phyloP scores from a whole-genome alignment of 2,888 invertebrate genomes.

The Incurvaria masculella region DNA sequence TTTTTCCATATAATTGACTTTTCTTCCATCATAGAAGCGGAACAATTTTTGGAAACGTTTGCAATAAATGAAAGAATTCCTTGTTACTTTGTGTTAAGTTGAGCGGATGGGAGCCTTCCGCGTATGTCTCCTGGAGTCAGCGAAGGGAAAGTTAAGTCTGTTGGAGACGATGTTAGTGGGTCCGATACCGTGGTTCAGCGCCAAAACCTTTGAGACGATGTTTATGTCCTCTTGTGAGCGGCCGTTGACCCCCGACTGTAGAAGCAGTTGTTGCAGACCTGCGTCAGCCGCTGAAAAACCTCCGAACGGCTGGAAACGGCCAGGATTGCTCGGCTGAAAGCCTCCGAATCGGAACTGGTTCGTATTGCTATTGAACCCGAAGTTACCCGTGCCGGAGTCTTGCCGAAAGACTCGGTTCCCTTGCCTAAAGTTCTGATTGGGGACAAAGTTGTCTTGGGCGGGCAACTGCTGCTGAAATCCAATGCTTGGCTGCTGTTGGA shows the following conservation, averaged over 20 bases:
- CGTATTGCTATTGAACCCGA: constrained; percentile 51
- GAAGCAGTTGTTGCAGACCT: constrained; percentile 63
- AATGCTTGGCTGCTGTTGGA: constrained; percentile 30
- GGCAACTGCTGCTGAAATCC: constrained; percentile 31
- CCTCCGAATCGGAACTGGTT: constrained; percentile 37
- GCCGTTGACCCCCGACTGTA: constrained; percentile 63
- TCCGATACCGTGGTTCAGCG: constrained; percentile 71
- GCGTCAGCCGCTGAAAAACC: constrained; percentile 34
- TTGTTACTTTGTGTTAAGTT: not conserved
- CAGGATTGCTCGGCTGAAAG: constrained; percentile 23
- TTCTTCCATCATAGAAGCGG: no score
- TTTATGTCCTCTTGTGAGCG: constrained; percentile 70
- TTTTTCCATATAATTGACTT: no score
- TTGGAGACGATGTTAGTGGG: constrained; percentile 39
- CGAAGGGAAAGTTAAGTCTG: constrained; percentile 31
- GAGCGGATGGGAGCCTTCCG: constrained; percentile 1
- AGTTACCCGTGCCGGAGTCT: constrained; percentile 60
- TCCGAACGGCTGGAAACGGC: constrained; percentile 31
- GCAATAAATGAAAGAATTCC: not conserved
- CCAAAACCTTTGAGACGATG: constrained; percentile 77
- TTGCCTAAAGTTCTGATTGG: constrained; percentile 23
- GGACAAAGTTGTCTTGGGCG: constrained; percentile 22
- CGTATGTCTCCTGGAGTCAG: constrained; percentile 36
- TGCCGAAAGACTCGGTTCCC: constrained; percentile 52
- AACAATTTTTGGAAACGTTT: no score